Base-by-base conservation (phyloP, 2,888 invertebrate genomes). In the Ganaspis brasiliensis region DNA sequence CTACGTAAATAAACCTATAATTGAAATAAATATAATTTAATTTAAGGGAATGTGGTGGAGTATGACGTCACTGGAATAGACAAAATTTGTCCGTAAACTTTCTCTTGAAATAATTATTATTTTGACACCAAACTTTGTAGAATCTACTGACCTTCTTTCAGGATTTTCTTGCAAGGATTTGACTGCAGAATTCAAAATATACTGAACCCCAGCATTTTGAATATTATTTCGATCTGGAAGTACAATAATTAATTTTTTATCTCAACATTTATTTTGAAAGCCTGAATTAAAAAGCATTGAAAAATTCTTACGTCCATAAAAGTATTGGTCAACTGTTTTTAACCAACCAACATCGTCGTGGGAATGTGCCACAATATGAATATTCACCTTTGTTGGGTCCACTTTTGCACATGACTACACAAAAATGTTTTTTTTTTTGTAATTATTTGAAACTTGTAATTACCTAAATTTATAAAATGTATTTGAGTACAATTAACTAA, bases 331-430 rank as follows among this genome's bases (percentile, higher is more conserved):
- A 0, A 98, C 96, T 0, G 98, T 98, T 92, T 98, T 97, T 61
- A 98, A 91, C 98, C 98, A 98, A 49, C 98, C 98, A 0, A 98
- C 97, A 88, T 98, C 98, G 87, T 98, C 97, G 87, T 98, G 98
- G 0, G 97, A 96, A 88, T 98, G 98, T 0, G 98, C 94, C 0
- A 96, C 89, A 40, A 95, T 83, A 86, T 95, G 95, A n/a, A 95
- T 93, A 86, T 95, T 95, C 40, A 95, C 86, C 90, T 93, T 93
- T 1, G 91, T 91, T 3, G 91, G 86, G 82, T 92, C 91, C 0
- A 86, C 82, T 74, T 82, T 84, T 1, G 92, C 91, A 83, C 93
- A 93, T 10, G 91, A 85, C 92, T 92, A 80, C 16, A 89, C 89
- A 61, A 10, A 45, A 31, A 4, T 31, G 31, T 4, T 6, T 31